Base-by-base conservation (phyloP, 2,113 vertebrate species). In the Macquaria australasica region DNA sequence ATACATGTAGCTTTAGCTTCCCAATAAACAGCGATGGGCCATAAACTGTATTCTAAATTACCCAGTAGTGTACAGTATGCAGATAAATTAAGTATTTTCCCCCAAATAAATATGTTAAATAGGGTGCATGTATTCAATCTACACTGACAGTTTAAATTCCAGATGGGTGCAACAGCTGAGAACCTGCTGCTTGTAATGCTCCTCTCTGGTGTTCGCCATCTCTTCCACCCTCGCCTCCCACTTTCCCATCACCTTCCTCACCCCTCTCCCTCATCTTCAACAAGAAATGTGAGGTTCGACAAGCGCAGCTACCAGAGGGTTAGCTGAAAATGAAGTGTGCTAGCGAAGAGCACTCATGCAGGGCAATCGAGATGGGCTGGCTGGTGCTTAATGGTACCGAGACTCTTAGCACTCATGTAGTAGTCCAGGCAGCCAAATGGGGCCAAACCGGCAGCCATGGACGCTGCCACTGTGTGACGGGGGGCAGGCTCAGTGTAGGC, bases 241-340 rank as follows among this genome's bases (percentile, higher is more conserved):
- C 87, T 87, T 85, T 85, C 43, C 83, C 73, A 3, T 81, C 73
- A 88, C 78, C 67, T 87, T 74, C 58, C 58, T 83, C 80, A 75
- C 60, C 83, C 72, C 56, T 81, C 82, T 74, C 45, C 80, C 66
- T 81, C 78, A 90, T 83, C 86, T 77, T 88, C 77, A 87, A 87
- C 88, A 74, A 83, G 77, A 87, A 87, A 88, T 81, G 83, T 90
- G 82, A 88, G 82, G 77, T 82, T 91, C 81, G 51, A 89, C 84
- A 78, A 91, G 91, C 70, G 34, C 68, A 21, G 78, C 85, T 80
- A 89, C 70, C 86, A 78, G 88, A 91, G 87, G 86, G 89, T 91
- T 87, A 84, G 85, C 88, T 85, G 83, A 81, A 89, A 87, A 87
- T 92, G 75, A 90, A 93, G 88, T 87, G 87, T 83, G 77, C 82